Conservation (phyloP, 2,113 vertebrate genomes). For the Cryptomyrus ogoouensis region DNA sequence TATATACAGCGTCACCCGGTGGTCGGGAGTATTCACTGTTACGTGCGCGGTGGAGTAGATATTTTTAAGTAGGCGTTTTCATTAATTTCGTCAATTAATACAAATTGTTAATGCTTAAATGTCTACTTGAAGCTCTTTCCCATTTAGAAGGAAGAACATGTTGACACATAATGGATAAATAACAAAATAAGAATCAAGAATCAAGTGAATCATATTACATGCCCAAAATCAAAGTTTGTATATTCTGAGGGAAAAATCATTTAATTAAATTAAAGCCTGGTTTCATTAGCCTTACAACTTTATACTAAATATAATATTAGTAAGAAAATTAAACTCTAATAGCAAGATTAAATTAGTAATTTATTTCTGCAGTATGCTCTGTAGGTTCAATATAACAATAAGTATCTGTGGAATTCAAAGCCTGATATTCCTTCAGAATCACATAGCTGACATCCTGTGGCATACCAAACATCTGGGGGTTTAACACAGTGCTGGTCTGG, state of each 20-base stretch:
- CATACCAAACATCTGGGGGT: neutral
- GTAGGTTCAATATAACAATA: neutral
- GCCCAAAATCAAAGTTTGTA: neutral
- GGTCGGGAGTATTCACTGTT: conserved; percentile 12
- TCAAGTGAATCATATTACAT: neutral
- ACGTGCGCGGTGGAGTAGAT: neutral
- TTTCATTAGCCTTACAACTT: neutral
- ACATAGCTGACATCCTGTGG: neutral
- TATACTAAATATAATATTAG: neutral
- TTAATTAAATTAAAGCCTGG: neutral
- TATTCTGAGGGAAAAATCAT: neutral
- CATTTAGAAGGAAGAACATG: neutral
- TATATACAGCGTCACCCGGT: conserved; percentile 15
- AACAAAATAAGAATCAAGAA: neutral
- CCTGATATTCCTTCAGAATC: neutral
- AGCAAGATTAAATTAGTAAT: neutral
- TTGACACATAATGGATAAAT: neutral
- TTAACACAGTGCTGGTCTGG: neutral
- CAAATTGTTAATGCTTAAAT: neutral
- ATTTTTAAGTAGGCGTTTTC: neutral
- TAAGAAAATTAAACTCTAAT: neutral
- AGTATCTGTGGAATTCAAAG: neutral
- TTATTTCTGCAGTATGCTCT: neutral
- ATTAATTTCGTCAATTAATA: neutral
- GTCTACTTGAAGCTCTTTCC: neutral